These are phyloP conservation scores for Isichthys henryi DNA, from an alignment of 2,113 vertebrate species.

Conservation along the genomic window DNA sequence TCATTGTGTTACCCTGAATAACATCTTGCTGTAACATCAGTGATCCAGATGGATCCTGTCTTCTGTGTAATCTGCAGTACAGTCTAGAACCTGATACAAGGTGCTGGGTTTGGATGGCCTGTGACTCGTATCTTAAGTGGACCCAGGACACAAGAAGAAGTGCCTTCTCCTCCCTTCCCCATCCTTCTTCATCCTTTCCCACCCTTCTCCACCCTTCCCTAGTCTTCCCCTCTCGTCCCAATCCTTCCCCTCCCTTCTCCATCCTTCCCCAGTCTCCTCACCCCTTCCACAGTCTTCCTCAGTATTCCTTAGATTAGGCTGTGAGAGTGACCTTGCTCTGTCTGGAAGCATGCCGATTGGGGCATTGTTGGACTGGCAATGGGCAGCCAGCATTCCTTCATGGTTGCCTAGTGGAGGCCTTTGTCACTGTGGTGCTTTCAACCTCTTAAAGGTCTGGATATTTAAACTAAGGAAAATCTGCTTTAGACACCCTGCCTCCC, in stretches of 20 bases:
- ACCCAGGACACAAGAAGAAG: not conserved
- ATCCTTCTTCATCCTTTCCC: not conserved
- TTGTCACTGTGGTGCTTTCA: not conserved
- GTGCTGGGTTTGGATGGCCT: not conserved
- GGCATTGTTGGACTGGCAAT: not conserved
- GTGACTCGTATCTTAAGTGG: not conserved
- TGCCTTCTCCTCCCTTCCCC: not conserved
- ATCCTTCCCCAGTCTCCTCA: not conserved
- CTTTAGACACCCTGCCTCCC: not conserved
- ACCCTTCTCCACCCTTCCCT: not conserved
- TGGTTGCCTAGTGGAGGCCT: not conserved
- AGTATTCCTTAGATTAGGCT: not conserved
- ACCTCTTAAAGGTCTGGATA: not conserved
- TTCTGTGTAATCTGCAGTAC: not conserved
- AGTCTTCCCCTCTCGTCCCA: too few relatives aligned
- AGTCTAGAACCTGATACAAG: not conserved
- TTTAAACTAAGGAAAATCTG: not conserved
- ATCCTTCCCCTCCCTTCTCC: not conserved
- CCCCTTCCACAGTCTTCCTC: not conserved
- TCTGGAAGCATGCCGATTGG: not conserved
- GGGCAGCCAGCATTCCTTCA: not conserved
- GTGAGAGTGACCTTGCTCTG: not conserved
- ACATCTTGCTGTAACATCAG: not conserved
- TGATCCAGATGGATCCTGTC: not conserved
- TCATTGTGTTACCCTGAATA: not conserved